Base-by-base conservation (phyloP, 2,888 invertebrate genomes). In the Hypercompe scribonia region DNA sequence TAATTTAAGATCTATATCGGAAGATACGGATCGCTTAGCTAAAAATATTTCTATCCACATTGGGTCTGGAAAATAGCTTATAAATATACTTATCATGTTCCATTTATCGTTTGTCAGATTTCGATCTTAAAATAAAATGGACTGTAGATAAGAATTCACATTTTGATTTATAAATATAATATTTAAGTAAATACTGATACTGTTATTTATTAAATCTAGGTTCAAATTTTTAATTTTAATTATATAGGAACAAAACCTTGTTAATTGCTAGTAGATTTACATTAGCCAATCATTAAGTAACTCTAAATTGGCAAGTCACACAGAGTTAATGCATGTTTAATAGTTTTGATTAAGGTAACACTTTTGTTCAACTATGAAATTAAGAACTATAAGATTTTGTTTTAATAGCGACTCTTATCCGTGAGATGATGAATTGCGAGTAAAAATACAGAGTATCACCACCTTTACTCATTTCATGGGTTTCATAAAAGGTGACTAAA, bases 1-100 rank as follows among this genome's bases (percentile, higher is more conserved):
- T 89, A 88, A 91, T 91, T 91, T 90, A 90, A 86, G 87, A 80
- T 86, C 85, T 88, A 89, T 91, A 92, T 91, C 91, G 86, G 78
- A 78, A 86, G 86, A 87, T 84, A 31, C 15, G 81, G 83, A 88
- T 88, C 88, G 87, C 81, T 84, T 82, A 79, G 80, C 80, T 79
- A 83, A 81, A 82, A 86, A 89, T 87, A 88, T 86, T 86, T 70
- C 75, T 74, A 78, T 80, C 18, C 78, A 83, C 80, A 74, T 79
- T 78, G 74, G 78, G 78, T 74, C 77, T 84, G 80, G 81, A 88
- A 88, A 88, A 89, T 89, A 89, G 90, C 86, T 88, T 82, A 88
- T 87, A 87, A 58, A 34, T 65, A 87, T 87, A 87, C 84, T 46
- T 46, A 85, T 78, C 74, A 79, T 81, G 82, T 86, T 83, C 79